Evolutionary conservation across 2,888 invertebrate genomes (phyloP).

Genomic region (Cheilosia pagana): DNA sequence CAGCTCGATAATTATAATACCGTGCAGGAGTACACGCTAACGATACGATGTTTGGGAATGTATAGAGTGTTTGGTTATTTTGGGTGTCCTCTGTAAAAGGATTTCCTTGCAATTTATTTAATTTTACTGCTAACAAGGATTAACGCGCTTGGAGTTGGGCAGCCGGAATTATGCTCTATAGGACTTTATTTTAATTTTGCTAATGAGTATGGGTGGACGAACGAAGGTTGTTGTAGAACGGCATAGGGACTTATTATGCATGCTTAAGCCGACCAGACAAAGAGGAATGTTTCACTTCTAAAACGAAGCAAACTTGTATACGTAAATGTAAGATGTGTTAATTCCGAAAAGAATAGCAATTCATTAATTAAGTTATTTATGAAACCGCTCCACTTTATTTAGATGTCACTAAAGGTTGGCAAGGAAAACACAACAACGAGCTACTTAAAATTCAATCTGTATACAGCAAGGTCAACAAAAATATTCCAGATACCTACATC

Average conservation of each 20-base stretch:
- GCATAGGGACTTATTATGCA: conserved; percentile 7
- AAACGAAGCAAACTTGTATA: not conserved
- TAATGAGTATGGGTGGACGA: conserved; percentile 6
- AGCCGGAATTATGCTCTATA: not conserved
- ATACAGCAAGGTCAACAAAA: not conserved
- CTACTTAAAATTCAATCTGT: conserved; percentile 6
- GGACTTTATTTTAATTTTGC: conserved; percentile 18
- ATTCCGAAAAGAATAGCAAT: not conserved
- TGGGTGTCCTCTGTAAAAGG: not conserved
- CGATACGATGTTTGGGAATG: conserved; percentile 1
- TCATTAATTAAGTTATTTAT: not conserved
- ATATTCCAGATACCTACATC: conserved; percentile 12
- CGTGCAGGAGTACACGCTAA: conserved; percentile 18
- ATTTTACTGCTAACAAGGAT: conserved; percentile 28
- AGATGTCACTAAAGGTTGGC: too few species aligned
- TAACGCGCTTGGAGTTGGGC: conserved; percentile 12
- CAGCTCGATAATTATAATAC: conserved; percentile 33
- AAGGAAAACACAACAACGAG: too few species aligned
- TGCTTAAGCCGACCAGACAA: not conserved
- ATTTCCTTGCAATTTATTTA: conserved; percentile 18
- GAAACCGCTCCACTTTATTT: not conserved
- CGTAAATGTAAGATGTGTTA: not conserved
- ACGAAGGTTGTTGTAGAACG: not conserved
- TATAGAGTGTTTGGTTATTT: not conserved
- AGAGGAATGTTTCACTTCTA: not conserved